Conservation (phyloP, 2,888 invertebrate species). For the Nephrotoma guestfalica region DNA sequence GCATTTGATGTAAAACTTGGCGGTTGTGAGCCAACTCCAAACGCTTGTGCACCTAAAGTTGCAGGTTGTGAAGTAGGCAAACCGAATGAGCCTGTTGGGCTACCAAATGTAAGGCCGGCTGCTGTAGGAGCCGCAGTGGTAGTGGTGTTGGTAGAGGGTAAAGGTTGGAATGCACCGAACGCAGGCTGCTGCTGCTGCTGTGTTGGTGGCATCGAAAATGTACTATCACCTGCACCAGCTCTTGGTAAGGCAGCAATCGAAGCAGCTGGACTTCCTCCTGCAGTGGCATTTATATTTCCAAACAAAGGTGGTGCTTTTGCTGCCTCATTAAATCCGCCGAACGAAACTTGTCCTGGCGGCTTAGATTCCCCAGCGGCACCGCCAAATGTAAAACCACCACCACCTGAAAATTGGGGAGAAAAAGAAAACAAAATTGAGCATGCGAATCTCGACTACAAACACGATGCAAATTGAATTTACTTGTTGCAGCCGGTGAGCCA, state of each 20-base stretch:
- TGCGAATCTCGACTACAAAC: neutral
- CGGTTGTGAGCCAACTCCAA: neutral
- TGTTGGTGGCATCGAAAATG: neutral
- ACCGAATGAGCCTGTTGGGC: neutral
- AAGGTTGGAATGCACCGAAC: neutral
- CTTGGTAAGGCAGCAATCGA: neutral
- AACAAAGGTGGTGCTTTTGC: neutral
- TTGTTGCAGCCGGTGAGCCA: neutral
- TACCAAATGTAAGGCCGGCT: neutral
- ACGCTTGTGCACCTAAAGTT: neutral
- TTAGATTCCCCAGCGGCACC: neutral
- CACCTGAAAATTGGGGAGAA: neutral
- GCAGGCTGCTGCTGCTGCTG: neutral
- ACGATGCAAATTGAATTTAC: neutral
- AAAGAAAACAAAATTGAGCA: neutral
- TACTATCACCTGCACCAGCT: neutral
- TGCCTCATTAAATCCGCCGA: neutral
- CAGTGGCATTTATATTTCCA: neutral
- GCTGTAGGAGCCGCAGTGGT: neutral
- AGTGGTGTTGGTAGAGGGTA: neutral
- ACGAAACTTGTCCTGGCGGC: neutral
- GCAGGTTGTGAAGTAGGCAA: neutral
- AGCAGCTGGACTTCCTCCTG: neutral
- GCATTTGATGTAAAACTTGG: neutral
- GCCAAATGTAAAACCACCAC: neutral